A percentile compares a stretch with the other conserved stretches of the same genome.
Conservation (phyloP, 2,888 invertebrate species). For the Chirona hameri region DNA sequence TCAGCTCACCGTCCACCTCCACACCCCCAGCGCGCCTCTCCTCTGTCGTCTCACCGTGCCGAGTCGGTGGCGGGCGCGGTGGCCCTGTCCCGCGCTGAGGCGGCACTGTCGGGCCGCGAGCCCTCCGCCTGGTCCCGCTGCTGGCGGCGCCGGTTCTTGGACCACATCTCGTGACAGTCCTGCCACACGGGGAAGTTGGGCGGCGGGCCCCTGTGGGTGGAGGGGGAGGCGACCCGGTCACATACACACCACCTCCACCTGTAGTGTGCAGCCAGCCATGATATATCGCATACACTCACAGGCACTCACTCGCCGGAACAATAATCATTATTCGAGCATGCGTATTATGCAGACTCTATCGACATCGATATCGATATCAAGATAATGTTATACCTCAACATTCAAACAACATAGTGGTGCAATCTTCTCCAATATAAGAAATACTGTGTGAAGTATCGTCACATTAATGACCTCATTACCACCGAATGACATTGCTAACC, state of each 20-base stretch:
- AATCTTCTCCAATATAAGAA: too few species aligned
- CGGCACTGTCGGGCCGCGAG: neutral
- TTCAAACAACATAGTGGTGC: too few species aligned
- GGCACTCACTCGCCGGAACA: too few species aligned
- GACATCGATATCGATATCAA: too few species aligned
- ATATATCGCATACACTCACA: too few species aligned
- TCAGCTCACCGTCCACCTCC: neutral
- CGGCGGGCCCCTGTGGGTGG: slow-evolving; percentile 58
- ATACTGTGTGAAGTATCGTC: too few species aligned
- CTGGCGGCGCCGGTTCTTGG: slow-evolving; percentile 86
- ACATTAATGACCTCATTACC: too few species aligned
- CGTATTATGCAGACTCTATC: too few species aligned
- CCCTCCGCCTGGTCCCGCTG: slow-evolving; percentile 58
- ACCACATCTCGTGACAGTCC: slow-evolving; percentile 99
- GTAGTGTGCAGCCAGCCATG: too few species aligned
- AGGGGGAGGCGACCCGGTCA: neutral
- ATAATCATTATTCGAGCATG: too few species aligned
- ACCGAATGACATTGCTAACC: too few species aligned
- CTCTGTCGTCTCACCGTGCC: neutral
- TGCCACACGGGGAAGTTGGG: slow-evolving; percentile 90
- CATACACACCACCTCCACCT: neutral
- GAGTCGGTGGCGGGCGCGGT: neutral
- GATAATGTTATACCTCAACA: too few species aligned
- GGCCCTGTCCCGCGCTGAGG: neutral
- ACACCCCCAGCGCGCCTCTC: neutral